phyloP scores from a whole-genome alignment of 2,888 invertebrate species.

The Acrobasis suavella region DNA sequence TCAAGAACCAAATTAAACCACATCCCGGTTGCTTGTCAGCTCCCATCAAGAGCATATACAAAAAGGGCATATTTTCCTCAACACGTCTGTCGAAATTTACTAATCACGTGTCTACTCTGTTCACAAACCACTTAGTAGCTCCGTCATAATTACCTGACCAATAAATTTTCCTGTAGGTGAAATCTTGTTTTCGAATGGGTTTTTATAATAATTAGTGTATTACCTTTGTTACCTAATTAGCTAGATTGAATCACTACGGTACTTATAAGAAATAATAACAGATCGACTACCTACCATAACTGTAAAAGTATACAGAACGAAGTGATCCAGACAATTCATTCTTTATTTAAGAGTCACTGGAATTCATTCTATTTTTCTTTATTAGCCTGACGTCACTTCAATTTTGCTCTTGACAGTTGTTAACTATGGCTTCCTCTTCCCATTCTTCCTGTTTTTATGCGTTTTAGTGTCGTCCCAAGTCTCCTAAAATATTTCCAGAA shows the following conservation, averaged over 20 bases:
- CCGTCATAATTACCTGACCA: constrained; percentile 7
- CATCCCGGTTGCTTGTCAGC: not conserved
- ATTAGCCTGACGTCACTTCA: too few species aligned
- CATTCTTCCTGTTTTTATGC: too few species aligned
- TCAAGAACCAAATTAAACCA: not conserved
- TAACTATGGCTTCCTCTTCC: too few species aligned
- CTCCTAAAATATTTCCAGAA: too few species aligned
- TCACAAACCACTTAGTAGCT: constrained; percentile 7
- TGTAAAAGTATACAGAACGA: too few species aligned
- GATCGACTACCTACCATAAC: too few species aligned
- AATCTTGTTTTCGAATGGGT: not conserved
- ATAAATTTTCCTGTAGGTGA: constrained; percentile 11
- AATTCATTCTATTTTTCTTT: too few species aligned
- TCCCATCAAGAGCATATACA: not conserved
- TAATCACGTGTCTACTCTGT: not conserved
- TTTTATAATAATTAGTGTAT: not conserved
- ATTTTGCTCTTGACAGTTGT: too few species aligned
- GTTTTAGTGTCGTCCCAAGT: too few species aligned
- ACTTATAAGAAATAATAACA: not conserved
- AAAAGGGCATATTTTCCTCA: not conserved
- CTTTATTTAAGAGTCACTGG: too few species aligned
- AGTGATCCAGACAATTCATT: too few species aligned
- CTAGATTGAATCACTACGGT: not conserved
- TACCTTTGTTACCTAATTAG: not conserved
- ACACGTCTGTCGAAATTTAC: not conserved